A percentile compares a stretch with the other conserved stretches of the same genome.
phyloP scores from a whole-genome alignment of 37 sponge, comb jelly and placozoan species.

The Lycopodina hypogea region DNA sequence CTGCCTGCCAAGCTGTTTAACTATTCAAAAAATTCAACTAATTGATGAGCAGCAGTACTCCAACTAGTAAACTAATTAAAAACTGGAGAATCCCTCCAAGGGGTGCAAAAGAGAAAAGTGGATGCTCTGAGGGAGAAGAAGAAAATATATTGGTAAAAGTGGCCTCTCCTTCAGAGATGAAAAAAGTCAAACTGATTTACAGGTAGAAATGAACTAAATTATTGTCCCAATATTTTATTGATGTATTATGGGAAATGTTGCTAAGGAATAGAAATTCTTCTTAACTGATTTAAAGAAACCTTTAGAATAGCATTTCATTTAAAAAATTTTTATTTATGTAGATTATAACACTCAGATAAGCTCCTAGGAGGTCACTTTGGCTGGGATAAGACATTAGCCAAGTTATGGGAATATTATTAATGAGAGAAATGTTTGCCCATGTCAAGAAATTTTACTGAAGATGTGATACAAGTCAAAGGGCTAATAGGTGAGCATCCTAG shows the following conservation, averaged over 20 bases:
- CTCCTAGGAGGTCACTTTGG: constrained; percentile 50
- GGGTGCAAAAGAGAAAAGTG: neutral
- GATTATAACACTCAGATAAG: neutral
- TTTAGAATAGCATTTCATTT: too few species aligned
- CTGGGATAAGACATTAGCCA: too few species aligned
- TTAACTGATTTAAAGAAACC: too few species aligned
- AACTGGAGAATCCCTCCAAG: neutral
- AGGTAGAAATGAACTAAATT: constrained; percentile 6
- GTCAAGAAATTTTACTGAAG: constrained; percentile 32
- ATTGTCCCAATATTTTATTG: too few species aligned
- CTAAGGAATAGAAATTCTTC: too few species aligned
- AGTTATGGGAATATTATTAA: constrained; percentile 21
- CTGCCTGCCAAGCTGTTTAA: too few species aligned
- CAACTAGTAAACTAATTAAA: neutral
- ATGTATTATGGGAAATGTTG: too few species aligned
- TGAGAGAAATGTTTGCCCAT: constrained; percentile 40
- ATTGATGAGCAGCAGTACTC: constrained; percentile 5
- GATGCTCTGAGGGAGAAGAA: constrained; percentile 13
- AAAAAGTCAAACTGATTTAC: neutral
- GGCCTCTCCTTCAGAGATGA: constrained; percentile 4
- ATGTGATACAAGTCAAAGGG: constrained; percentile 33
- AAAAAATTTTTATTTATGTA: too few species aligned
- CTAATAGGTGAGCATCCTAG: neutral
- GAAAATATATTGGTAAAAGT: constrained; percentile 17
- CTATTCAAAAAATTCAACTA: too few species aligned